These are phyloP conservation scores for Thelaira solivaga DNA, from an alignment of 2,888 invertebrate species.

Conservation along the genomic window DNA sequence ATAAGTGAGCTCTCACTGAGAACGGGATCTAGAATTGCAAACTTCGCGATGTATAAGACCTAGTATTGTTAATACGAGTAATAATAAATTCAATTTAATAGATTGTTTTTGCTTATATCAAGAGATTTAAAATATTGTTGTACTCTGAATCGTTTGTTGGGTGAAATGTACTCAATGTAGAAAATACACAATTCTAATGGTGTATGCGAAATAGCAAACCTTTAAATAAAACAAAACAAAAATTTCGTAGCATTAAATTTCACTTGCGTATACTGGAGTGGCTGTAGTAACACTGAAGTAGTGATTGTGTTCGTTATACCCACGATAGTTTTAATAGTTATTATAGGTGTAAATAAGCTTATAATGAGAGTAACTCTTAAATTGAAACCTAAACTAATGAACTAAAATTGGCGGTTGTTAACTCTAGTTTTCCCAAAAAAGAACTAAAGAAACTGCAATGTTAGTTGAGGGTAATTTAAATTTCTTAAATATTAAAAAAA, in stretches of 20 bases:
- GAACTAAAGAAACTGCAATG: neutral
- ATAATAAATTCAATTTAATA: too few relatives aligned
- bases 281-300: neutral
- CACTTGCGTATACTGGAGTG: neutral
- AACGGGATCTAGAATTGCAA: too few relatives aligned
- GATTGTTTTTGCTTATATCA: too few relatives aligned
- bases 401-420: slow-evolving; percentile 45
- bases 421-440: slow-evolving; percentile 3
- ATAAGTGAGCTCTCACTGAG: too few relatives aligned
- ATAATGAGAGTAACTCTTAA: slow-evolving; percentile 20
- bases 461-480: neutral
- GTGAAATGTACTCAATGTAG: too few relatives aligned
- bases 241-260: slow-evolving; percentile 18
- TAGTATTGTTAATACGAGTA: too few relatives aligned
- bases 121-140: too few relatives aligned
- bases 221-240: slow-evolving; percentile 31
- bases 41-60: too few relatives aligned
- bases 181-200: neutral
- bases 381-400: slow-evolving; percentile 44
- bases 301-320: neutral
- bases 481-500: too few relatives aligned
- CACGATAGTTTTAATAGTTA: neutral
- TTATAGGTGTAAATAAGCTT: slow-evolving; percentile 43
- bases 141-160: too few relatives aligned
- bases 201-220: slow-evolving; percentile 22